Percentiles rank a stretch among this genome's conserved stretches.
phyloP scores from a whole-genome alignment of 2,888 invertebrate species.

The Tachystola acroxantha region DNA sequence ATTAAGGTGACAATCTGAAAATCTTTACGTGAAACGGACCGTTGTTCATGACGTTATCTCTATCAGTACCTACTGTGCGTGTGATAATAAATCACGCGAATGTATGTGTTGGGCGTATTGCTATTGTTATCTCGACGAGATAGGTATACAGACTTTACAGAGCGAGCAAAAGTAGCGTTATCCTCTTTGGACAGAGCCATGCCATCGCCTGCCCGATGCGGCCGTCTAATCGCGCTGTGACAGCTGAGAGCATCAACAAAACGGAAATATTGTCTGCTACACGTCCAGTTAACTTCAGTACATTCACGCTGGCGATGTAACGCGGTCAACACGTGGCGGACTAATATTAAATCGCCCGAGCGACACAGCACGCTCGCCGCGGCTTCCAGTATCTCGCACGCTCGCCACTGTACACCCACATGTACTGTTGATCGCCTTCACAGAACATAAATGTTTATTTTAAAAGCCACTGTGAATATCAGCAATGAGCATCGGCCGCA shows the following conservation, averaged over 20 bases:
- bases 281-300: conserved; percentile 27
- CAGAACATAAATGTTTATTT: conserved; percentile 64
- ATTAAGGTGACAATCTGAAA: no score
- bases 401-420: conserved; percentile 40
- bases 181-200: conserved; percentile 32
- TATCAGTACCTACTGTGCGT: conserved; percentile 30
- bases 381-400: conserved; percentile 34
- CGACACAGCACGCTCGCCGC: conserved; percentile 25
- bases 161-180: no score
- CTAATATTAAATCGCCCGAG: conserved; percentile 55
- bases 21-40: conserved; percentile 14
- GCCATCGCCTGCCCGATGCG: conserved; percentile 38
- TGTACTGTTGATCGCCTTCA: conserved; percentile 33
- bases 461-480: conserved; percentile 43
- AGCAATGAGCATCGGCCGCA: conserved; percentile 60
- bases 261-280: conserved; percentile 40
- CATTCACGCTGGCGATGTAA: conserved; percentile 62
- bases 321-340: conserved; percentile 62
- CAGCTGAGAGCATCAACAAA: conserved; percentile 66
- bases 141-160: no score
- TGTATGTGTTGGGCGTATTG: conserved; percentile 10
- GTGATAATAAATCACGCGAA: conserved; percentile 49
- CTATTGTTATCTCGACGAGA: no score
- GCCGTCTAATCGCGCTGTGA: conserved; percentile 35
- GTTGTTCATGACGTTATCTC: conserved; percentile 52